Base-by-base conservation (phyloP, 2,113 vertebrate genomes). In the Scytalopus superciliaris region DNA sequence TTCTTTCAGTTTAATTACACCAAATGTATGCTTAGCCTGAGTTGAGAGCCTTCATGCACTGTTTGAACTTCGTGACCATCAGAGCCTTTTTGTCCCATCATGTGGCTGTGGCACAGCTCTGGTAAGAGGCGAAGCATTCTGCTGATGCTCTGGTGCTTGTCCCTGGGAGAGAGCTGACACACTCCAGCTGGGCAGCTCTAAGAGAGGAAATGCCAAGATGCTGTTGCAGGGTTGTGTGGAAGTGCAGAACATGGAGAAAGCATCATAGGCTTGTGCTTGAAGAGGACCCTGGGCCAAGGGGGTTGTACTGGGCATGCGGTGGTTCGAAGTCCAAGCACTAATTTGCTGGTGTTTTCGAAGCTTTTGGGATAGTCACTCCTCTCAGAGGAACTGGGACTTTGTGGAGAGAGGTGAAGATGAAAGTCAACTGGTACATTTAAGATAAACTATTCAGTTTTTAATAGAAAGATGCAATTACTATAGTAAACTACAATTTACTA, bases 261-360 rank as follows among this genome's bases (percentile, higher is more conserved):
- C 15, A 11, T 44, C 2, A 1, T 15, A 23, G 64, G 28, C 37
- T 72, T 10, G 35, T 63, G 42, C 62, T 77, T 19, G 2, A 19
- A 24, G 40, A 74, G 78, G n/a, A 75, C 2, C 49, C 50, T 3
- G 18, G 56, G 25, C 3, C 5, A 9, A 14, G 42, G 30, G 27
- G 11, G 10, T 13, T 72, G 45, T 19, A 2, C 44, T 17, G 35
- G 37, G 12, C 5, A 1, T 10, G 59, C 11, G 2, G 0, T 17
- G 19, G 28, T 68, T 55, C 9, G 3, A 12, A 68, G 40, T 28
- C 19, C 40, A 35, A 19, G 35, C 33, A 37, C 17, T 2, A 7
- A 12, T 33, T 33, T 21, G 33, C 33, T 30, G 35, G 33, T 11
- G 2, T 72, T 66, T 39, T 31, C 19, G 57, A 13, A 80, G 63